Conservation (phyloP, 2,797 vertebrate species). For the Acipenser ruthenus region DNA sequence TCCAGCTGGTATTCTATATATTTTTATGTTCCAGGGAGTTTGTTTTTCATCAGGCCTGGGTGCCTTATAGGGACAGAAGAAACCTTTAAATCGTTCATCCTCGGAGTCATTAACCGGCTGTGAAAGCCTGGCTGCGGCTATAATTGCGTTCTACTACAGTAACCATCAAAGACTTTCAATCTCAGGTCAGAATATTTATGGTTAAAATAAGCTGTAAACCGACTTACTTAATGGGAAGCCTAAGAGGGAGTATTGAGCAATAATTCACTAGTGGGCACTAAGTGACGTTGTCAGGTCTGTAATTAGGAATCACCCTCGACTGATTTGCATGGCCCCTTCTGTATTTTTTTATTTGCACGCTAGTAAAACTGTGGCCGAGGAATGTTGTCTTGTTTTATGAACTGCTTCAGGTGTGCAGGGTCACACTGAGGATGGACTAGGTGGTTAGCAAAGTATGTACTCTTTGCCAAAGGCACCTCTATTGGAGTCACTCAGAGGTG, state of each 20-base stretch:
- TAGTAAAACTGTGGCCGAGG: too few species aligned
- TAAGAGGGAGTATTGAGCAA: slow-evolving; percentile 19
- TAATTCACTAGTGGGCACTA: slow-evolving; percentile 16
- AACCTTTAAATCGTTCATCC: slow-evolving; percentile 5
- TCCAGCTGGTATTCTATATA: too few species aligned
- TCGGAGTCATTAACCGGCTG: slow-evolving; percentile 16
- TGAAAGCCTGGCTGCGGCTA: slow-evolving; percentile 16
- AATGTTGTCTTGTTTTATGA: too few species aligned
- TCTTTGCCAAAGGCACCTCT: too few species aligned
- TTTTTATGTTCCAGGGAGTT: too few species aligned
- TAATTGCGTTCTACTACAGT: slow-evolving; percentile 30
- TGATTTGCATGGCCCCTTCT: not conserved
- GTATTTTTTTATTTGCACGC: not conserved
- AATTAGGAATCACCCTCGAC: not conserved
- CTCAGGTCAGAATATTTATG: slow-evolving; percentile 26
- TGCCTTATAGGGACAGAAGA: not conserved
- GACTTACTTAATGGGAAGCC: slow-evolving; percentile 29
- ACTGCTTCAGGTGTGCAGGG: not conserved
- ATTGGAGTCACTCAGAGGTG: too few species aligned
- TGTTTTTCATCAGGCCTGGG: too few species aligned
- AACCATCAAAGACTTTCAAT: slow-evolving; percentile 21
- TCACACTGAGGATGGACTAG: too few species aligned
- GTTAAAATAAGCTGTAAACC: slow-evolving; percentile 23
- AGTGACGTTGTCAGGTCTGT: not conserved
- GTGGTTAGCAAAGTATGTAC: too few species aligned